phyloP scores from a whole-genome alignment of 2,888 invertebrate genomes.

The Noctuana brunneofusca region DNA sequence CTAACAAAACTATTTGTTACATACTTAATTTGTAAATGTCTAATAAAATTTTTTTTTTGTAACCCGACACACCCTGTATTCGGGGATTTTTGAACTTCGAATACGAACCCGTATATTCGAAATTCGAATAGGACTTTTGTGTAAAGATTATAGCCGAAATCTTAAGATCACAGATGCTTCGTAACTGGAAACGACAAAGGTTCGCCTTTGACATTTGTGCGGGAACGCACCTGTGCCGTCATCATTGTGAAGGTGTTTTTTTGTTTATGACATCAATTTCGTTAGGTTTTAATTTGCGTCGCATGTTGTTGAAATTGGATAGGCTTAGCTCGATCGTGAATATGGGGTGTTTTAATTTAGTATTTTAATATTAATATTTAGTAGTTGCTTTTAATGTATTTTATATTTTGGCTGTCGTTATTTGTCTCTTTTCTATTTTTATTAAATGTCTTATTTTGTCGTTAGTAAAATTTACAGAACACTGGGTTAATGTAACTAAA shows the following conservation, averaged over 20 bases:
- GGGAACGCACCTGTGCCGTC: conserved; percentile 27
- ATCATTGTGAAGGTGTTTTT: background rate
- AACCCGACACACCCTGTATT: background rate
- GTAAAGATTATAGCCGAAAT: conserved; percentile 2
- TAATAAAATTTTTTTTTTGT: background rate
- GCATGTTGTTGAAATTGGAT: conserved; percentile 30
- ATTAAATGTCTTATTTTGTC: too few species aligned
- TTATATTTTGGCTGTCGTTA: too few species aligned
- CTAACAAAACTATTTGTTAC: too few species aligned
- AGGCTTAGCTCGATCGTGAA: background rate
- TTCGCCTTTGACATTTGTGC: conserved; percentile 13
- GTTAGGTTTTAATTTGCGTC: conserved; percentile 29
- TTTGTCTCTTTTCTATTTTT: too few species aligned
- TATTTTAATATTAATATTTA: background rate
- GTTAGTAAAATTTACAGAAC: too few species aligned
- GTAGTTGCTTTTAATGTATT: too few species aligned
- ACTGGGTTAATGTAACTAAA: too few species aligned
- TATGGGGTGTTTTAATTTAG: conserved; percentile 13
- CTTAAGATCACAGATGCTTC: background rate
- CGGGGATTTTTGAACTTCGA: background rate
- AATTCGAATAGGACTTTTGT: background rate
- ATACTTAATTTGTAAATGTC: background rate
- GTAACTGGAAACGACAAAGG: too few species aligned
- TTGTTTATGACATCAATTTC: background rate
- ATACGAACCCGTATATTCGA: conserved; percentile 2